A percentile compares a stretch with the other conserved stretches of the same genome.
Evolutionary conservation across 2,888 invertebrate species (phyloP).

Genomic region (Synergus itoensis): DNA sequence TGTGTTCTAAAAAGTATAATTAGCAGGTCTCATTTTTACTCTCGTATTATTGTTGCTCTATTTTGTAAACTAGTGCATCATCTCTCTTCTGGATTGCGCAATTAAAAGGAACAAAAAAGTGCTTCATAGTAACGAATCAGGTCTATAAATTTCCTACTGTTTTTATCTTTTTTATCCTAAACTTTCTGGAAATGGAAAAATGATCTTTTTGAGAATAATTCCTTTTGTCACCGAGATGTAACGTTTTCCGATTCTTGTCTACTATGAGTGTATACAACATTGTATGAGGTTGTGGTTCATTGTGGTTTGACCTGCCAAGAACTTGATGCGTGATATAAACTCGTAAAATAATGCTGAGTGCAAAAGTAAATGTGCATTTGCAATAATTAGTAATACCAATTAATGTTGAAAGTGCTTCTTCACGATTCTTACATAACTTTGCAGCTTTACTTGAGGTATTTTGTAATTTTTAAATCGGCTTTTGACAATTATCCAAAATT

Average conservation of each 20-base stretch:
- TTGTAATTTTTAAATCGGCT: neutral
- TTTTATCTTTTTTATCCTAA: neutral
- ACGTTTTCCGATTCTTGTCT: neutral
- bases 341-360: constrained; percentile 25
- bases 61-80: constrained; percentile 12
- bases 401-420: neutral
- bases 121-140: neutral
- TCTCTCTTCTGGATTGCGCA: constrained; percentile 12
- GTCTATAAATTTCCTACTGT: neutral
- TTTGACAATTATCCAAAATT: neutral
- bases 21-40: neutral
- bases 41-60: neutral
- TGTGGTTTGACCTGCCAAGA: constrained; percentile 11
- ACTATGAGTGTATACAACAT: neutral
- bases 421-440: constrained; percentile 26
- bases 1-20: neutral
- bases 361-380: neutral
- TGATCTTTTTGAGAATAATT: neutral
- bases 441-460: neutral
- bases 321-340: constrained; percentile 1
- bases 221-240: neutral
- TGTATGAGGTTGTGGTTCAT: neutral
- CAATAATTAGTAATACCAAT: neutral
- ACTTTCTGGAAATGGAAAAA: neutral
- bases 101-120: neutral